phyloP scores from a whole-genome alignment of 2,113 vertebrate species.

The Oryzias woworae region DNA sequence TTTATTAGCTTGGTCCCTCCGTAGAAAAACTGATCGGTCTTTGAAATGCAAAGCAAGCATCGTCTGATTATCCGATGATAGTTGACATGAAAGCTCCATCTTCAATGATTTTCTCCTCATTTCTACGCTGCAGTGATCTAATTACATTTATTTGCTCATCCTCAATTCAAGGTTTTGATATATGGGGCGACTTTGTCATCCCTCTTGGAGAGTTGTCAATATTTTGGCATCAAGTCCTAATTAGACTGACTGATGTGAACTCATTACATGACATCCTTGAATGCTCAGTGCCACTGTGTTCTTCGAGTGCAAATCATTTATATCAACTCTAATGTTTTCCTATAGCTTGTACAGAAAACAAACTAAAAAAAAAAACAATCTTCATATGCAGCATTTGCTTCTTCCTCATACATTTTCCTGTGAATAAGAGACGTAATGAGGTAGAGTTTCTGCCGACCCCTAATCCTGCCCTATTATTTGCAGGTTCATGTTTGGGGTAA shows the following conservation, averaged over 20 bases:
- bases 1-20: slow-evolving; percentile 2
- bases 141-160: slow-evolving; percentile 27
- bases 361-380: slow-evolving; percentile 23
- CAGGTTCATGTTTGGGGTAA: too few species aligned
- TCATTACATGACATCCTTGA: slow-evolving; percentile 14
- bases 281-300: slow-evolving; percentile 9
- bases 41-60: slow-evolving; percentile 31
- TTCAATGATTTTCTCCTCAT: slow-evolving; percentile 37
- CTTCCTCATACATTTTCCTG: too few species aligned
- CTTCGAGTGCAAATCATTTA: slow-evolving; percentile 6
- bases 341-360: slow-evolving; percentile 14
- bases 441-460: too few species aligned
- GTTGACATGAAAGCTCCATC: slow-evolving; percentile 11
- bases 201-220: slow-evolving; percentile 32
- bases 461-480: too few species aligned
- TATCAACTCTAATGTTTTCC: slow-evolving; percentile 1
- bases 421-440: too few species aligned
- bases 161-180: slow-evolving; percentile 20
- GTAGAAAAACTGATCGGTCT: slow-evolving; percentile 9
- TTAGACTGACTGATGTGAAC: slow-evolving; percentile 17
- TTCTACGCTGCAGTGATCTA: slow-evolving; percentile 27
- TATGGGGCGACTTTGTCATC: slow-evolving; percentile 11
- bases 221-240: slow-evolving; percentile 21
- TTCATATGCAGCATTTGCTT: too few species aligned
- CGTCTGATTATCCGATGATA: slow-evolving; percentile 7